Evolutionary conservation across 2,797 vertebrate genomes (phyloP), one percentile per base, ranked within the genome.

Genomic region (Smutsia gigantea): DNA sequence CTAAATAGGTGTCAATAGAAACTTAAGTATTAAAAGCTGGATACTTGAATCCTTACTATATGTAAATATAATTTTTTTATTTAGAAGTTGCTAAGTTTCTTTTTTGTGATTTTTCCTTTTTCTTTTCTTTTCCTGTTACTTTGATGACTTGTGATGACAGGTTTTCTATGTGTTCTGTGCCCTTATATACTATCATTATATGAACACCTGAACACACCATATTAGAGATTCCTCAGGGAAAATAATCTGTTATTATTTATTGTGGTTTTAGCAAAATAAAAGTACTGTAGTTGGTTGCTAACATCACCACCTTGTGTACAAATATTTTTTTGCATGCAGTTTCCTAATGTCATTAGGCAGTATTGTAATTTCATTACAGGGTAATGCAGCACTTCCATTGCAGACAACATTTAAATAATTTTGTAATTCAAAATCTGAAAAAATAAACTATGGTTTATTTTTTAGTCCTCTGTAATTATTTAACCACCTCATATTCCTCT

Each of bases 271-370:
- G 87, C 77, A 97, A 93, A 97, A 97, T 97, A 97, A 96, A 97
- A 97, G 93, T 72, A 79, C 55, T 64, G 90, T 85, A 97, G 98
- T 93, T 98, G 81, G 98, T 97, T 98, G 98, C 97, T 98, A 98
- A 99, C 98, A 99, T 99, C 98, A 98, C 99, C 99, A 99, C 98
- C 99, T 99, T 99, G 99, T 99, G 99, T 99, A 99, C 99, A 99
- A 99, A 99, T 98, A 97, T 98, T 99, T 99, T 98, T 98, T 98
- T 99, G 98, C 99, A 99, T 94, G 97, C 94, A 87, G 82, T 94
- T 97, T 97, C 68, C 89, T 94, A 97, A 97, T 77, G 2, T 95
- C 93, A 97, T 97, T 96, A 98, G 90, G 74, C 53, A 93, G 92
- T 63, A 96, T 53, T 95, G 74, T 96, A 94, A 96, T 97, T 97